Percentiles rank a stretch among this genome's conserved stretches.
These are phyloP conservation scores for Sorex fumeus DNA, from an alignment of 2,113 vertebrate genomes.

Conservation along the genomic window DNA sequence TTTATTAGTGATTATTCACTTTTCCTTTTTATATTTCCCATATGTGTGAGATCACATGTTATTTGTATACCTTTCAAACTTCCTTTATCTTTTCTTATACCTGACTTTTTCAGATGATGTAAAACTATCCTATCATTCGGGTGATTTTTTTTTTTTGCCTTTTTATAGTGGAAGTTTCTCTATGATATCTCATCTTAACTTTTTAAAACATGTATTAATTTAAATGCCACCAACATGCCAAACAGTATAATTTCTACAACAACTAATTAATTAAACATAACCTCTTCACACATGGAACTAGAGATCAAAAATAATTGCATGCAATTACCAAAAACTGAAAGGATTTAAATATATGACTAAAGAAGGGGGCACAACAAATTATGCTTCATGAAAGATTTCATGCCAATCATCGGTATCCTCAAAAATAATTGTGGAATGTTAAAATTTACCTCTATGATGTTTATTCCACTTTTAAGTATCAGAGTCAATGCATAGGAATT, in stretches of 20 bases:
- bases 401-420: slow-evolving; percentile 48
- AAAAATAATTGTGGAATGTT: slow-evolving; percentile 2
- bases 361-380: slow-evolving; percentile 56
- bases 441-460: neutral
- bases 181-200: slow-evolving; percentile 25
- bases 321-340: slow-evolving; percentile 70
- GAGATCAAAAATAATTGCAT: slow-evolving; percentile 73
- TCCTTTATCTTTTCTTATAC: neutral
- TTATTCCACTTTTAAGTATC: slow-evolving; percentile 12
- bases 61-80: too few species aligned
- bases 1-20: too few species aligned
- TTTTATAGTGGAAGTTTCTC: slow-evolving; percentile 19
- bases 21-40: too few species aligned
- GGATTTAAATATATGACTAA: slow-evolving; percentile 55
- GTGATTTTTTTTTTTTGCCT: neutral
- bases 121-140: neutral
- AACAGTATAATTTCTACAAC: slow-evolving; percentile 57
- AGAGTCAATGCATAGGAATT: neutral
- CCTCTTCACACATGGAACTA: slow-evolving; percentile 32
- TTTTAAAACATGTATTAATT: slow-evolving; percentile 65
- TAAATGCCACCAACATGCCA: slow-evolving; percentile 62
- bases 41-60: too few species aligned
- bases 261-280: slow-evolving; percentile 64
- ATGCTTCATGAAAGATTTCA: slow-evolving; percentile 46
- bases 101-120: slow-evolving; percentile 35